These are phyloP conservation scores for Oreochromis mossambicus DNA, from an alignment of 2,797 vertebrate genomes.

Conservation along the genomic window DNA sequence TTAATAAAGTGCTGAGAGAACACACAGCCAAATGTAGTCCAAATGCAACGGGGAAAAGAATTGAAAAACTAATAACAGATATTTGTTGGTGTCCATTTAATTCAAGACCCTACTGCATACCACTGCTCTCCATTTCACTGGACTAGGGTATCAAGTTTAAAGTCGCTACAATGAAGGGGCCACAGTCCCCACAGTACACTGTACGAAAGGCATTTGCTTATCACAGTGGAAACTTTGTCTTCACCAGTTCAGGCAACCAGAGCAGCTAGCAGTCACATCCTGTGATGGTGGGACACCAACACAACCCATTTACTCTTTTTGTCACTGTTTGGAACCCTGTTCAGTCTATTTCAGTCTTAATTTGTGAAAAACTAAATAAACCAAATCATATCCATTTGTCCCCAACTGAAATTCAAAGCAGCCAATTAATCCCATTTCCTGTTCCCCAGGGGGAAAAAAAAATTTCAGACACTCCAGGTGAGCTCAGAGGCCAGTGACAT, in stretches of 20 bases:
- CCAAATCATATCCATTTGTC: neutral
- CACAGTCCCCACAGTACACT: neutral
- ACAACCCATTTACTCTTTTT: neutral
- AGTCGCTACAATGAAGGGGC: neutral
- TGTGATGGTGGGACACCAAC: neutral
- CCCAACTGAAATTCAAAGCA: neutral
- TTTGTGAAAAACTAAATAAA: neutral
- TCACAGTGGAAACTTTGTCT: neutral
- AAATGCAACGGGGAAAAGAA: neutral
- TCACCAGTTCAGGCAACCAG: neutral
- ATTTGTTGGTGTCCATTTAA: neutral
- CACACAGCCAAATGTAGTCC: neutral
- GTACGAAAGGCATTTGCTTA: neutral
- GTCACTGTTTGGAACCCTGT: neutral
- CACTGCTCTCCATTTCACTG: neutral
- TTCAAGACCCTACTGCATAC: neutral
- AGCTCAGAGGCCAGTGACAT: neutral
- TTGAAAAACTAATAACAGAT: neutral
- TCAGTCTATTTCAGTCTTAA: neutral
- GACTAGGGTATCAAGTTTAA: neutral
- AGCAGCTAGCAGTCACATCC: neutral
- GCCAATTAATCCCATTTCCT: neutral
- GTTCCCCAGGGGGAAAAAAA: neutral
- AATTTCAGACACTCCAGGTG: neutral
- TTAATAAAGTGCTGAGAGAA: neutral